Conservation (phyloP, 2,797 vertebrate species). For the Halcyon badia region DNA sequence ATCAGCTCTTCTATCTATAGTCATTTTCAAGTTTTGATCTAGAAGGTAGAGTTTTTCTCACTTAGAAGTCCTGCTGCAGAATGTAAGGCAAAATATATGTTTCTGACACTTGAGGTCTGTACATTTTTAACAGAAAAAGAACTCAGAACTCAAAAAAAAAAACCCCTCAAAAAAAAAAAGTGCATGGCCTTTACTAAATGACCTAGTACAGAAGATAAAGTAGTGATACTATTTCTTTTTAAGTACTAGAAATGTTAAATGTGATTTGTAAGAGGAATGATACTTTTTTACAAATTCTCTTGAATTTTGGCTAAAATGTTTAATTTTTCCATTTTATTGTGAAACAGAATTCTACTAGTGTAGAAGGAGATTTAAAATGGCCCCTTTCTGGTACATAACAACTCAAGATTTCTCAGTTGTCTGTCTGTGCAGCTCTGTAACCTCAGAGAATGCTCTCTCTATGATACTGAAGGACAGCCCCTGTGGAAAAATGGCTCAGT, state of each 20-base stretch:
- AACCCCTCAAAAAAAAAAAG: background rate
- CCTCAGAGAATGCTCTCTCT: background rate
- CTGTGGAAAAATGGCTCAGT: background rate
- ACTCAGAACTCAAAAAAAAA: too few relatives aligned
- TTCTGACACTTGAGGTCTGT: background rate
- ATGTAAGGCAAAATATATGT: background rate
- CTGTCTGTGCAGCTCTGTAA: background rate
- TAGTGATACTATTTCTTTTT: fast-evolving
- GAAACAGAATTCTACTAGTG: background rate
- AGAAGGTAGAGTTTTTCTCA: background rate
- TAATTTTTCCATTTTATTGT: background rate
- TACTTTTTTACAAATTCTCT: background rate
- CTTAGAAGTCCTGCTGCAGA: background rate
- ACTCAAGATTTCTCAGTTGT: background rate
- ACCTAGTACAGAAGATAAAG: background rate
- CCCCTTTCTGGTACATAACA: background rate
- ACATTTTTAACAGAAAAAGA: background rate
- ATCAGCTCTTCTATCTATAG: background rate
- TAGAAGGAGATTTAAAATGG: background rate
- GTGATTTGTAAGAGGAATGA: background rate
- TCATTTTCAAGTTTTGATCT: background rate
- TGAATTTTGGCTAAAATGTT: background rate
- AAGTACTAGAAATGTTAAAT: background rate
- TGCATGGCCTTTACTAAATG: background rate
- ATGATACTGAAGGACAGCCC: background rate